Conservation (phyloP, 2,113 vertebrate genomes). For the Piprites chloris region DNA sequence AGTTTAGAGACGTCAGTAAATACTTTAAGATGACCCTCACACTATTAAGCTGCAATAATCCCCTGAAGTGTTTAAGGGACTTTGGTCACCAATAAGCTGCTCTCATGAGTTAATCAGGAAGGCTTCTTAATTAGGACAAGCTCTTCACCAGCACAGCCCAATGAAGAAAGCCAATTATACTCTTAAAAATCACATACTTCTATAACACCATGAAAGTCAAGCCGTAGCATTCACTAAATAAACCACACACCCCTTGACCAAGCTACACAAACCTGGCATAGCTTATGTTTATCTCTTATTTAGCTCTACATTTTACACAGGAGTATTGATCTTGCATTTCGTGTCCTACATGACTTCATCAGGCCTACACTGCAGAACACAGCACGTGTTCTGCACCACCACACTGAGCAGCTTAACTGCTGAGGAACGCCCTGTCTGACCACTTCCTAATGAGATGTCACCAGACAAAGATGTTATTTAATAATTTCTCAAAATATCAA, state of each 20-base stretch:
- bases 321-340: neutral
- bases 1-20: neutral
- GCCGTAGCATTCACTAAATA: neutral
- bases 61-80: slow-evolving; percentile 32
- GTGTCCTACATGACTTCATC: neutral
- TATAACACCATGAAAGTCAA: neutral
- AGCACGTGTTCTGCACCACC: neutral
- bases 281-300: neutral
- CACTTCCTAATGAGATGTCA: neutral
- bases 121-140: neutral
- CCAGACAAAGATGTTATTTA: neutral
- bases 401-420: neutral
- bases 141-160: neutral
- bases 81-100: slow-evolving; percentile 13
- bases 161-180: neutral
- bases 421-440: neutral
- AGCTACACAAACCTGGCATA: neutral
- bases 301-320: neutral
- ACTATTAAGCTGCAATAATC: slow-evolving; percentile 19
- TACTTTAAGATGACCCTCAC: neutral
- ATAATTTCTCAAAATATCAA: neutral
- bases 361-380: neutral
- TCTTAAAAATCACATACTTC: neutral
- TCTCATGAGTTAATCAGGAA: slow-evolving; percentile 21
- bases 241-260: neutral